phyloP scores from a whole-genome alignment of 2,113 vertebrate species.

The Oryzias celebensis region DNA sequence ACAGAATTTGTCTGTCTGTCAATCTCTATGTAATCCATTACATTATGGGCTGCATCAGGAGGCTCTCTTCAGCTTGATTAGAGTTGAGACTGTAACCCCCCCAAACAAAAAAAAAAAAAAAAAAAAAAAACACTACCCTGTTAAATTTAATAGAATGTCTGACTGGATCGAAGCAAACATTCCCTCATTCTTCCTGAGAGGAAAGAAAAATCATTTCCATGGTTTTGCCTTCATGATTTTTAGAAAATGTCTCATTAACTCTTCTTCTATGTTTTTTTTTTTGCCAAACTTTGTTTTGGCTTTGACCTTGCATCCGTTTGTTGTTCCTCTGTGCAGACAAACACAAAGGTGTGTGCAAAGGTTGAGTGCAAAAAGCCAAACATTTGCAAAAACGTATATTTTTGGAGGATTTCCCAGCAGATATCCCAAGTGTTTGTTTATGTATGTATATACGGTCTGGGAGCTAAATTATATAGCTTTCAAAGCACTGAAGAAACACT shows the following conservation, averaged over 20 bases:
- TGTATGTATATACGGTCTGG: too few relatives aligned
- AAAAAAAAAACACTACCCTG: background rate
- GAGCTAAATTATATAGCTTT: too few relatives aligned
- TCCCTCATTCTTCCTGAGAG: background rate
- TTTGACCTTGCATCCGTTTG: background rate
- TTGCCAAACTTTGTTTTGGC: background rate
- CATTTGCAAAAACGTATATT: too few relatives aligned
- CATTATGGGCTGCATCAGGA: background rate
- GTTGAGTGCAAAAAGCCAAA: too few relatives aligned
- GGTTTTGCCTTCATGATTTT: background rate
- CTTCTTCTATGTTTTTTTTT: background rate
- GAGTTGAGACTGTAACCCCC: background rate
- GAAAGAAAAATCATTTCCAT: background rate
- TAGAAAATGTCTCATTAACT: background rate
- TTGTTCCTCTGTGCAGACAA: background rate
- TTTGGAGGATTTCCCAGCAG: too few relatives aligned
- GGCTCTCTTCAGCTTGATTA: background rate
- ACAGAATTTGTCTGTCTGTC: background rate
- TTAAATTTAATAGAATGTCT: constrained; percentile 11
- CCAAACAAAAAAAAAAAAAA: too few relatives aligned
- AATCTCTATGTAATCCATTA: background rate
- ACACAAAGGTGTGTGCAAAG: too few relatives aligned
- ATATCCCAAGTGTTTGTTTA: too few relatives aligned
- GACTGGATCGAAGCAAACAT: background rate
- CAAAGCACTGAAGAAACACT: too few relatives aligned